phyloP scores from a whole-genome alignment of 2,797 vertebrate genomes.

The Danio tinwini region DNA sequence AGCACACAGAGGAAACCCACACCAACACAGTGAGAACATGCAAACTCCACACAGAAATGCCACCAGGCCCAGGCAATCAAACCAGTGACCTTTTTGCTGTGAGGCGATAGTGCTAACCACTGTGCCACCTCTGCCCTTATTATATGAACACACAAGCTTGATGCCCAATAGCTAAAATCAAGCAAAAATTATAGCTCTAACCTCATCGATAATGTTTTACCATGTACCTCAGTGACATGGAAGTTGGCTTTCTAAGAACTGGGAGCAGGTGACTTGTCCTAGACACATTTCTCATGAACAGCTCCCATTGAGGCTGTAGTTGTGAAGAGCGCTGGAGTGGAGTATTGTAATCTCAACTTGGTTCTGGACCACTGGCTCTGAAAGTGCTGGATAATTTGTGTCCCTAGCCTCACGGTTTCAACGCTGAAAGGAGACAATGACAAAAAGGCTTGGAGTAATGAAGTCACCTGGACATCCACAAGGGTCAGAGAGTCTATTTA shows the following conservation, averaged over 20 bases:
- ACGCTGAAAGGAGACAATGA: neutral
- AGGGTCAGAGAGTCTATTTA: slow-evolving; percentile 29
- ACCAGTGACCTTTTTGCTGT: too few relatives aligned
- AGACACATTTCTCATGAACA: neutral
- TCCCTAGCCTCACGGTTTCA: neutral
- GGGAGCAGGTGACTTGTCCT: neutral
- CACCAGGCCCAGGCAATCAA: too few relatives aligned
- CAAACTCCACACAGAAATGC: too few relatives aligned
- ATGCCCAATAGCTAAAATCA: neutral
- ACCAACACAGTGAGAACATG: too few relatives aligned
- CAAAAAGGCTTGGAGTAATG: slow-evolving; percentile 20
- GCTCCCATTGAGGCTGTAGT: neutral
- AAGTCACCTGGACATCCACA: slow-evolving; percentile 9
- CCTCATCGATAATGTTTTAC: neutral
- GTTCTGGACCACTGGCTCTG: slow-evolving; percentile 28
- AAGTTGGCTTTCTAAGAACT: neutral
- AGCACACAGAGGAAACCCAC: too few relatives aligned
- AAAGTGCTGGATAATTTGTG: slow-evolving; percentile 20
- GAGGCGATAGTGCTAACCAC: too few relatives aligned
- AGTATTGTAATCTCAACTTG: neutral
- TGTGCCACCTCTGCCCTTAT: too few relatives aligned
- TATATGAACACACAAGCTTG: neutral
- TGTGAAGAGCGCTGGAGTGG: neutral
- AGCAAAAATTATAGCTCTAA: neutral
- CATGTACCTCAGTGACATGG: neutral